phyloP scores from a whole-genome alignment of 2,797 vertebrate species.

The Chaenodraco wilsoni region DNA sequence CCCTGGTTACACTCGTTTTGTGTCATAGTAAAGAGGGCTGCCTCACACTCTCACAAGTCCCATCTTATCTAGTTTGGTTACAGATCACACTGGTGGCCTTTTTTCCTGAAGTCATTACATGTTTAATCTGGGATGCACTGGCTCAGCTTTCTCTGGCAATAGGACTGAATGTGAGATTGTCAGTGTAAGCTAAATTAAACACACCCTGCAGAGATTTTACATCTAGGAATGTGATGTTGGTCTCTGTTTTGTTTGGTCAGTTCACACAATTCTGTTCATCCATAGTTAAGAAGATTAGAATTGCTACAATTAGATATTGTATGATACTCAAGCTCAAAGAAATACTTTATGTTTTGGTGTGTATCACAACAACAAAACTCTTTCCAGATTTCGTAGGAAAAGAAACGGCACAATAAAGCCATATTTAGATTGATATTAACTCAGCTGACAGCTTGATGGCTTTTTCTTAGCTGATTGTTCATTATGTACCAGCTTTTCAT shows the following conservation, averaged over 20 bases:
- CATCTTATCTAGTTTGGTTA: conserved; percentile 5
- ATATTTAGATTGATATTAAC: neutral
- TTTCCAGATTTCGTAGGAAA: neutral
- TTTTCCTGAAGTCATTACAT: conserved; percentile 1
- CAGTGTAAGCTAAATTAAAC: conserved; percentile 8
- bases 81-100: conserved; percentile 1
- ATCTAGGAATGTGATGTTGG: neutral
- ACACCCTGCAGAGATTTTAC: conserved; percentile 13
- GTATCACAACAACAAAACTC: neutral
- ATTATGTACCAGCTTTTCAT: neutral
- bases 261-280: neutral
- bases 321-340: neutral
- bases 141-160: neutral
- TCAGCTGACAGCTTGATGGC: neutral
- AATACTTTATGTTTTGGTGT: neutral
- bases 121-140: neutral
- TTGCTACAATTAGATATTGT: neutral
- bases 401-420: neutral
- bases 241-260: conserved; percentile 1
- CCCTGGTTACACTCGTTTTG: conserved; percentile 25
- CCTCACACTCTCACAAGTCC: conserved; percentile 15
- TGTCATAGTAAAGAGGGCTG: neutral
- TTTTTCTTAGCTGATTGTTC: neutral
- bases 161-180: neutral
- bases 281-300: neutral